phyloP scores from a whole-genome alignment of 92 coral and sea anemone genomes.

The Bergia puertoricense region DNA sequence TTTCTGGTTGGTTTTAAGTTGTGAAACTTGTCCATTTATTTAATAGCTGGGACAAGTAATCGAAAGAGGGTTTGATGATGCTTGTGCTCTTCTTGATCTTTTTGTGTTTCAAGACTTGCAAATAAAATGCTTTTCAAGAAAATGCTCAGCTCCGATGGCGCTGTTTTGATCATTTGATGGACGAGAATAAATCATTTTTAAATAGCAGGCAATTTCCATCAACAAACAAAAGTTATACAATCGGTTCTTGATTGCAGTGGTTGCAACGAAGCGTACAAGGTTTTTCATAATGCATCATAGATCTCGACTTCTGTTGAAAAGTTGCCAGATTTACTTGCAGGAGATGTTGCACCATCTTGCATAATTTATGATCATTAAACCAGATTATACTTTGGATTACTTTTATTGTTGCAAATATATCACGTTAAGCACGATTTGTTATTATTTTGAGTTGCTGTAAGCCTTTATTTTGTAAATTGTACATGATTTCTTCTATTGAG shows the following conservation, averaged over 20 bases:
- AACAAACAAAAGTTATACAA: background rate
- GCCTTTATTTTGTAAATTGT: too few species aligned
- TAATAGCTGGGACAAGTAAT: background rate
- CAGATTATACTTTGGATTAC: background rate
- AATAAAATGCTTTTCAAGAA: too few species aligned
- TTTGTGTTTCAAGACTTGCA: too few species aligned
- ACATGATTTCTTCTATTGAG: background rate
- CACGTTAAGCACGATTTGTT: too few species aligned
- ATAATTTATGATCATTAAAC: slow-evolving; percentile 8
- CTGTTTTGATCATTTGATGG: too few species aligned
- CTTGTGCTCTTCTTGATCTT: background rate
- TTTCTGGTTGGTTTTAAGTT: background rate
- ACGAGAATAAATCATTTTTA: too few species aligned
- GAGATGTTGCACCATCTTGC: slow-evolving; percentile 1
- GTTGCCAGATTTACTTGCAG: background rate
- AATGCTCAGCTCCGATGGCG: too few species aligned
- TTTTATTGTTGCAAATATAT: too few species aligned
- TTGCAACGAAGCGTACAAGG: background rate
- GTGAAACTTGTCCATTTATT: background rate
- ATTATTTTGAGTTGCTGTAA: background rate
- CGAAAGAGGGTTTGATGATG: background rate
- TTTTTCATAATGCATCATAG: too few species aligned
- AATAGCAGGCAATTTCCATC: too few species aligned
- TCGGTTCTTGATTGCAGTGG: background rate
- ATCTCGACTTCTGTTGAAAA: background rate